Evolutionary conservation across 2,888 invertebrate genomes (phyloP).

Genomic region (Phlogophora meticulosa): DNA sequence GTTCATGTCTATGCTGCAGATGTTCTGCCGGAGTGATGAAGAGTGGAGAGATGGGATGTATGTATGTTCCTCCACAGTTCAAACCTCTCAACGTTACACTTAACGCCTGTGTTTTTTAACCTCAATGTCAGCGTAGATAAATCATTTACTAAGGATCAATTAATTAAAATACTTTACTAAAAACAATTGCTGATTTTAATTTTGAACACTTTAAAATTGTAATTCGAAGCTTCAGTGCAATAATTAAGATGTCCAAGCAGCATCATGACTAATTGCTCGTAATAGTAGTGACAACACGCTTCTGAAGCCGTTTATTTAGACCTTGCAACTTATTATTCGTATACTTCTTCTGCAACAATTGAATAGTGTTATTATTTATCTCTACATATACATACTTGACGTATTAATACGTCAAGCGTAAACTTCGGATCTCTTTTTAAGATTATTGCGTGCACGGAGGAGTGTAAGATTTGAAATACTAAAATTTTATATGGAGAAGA

Average conservation of each 20-base stretch:
- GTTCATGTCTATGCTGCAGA: too few species aligned
- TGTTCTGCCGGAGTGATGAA: too few species aligned
- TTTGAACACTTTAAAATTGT: background rate
- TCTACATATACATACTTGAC: too few species aligned
- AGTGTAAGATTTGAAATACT: too few species aligned
- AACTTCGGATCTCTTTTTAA: too few species aligned
- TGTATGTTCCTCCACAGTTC: too few species aligned
- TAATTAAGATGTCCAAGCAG: constrained; percentile 14
- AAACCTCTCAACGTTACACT: too few species aligned
- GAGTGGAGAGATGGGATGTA: too few species aligned
- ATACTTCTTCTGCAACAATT: background rate
- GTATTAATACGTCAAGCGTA: too few species aligned
- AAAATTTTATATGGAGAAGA: too few species aligned
- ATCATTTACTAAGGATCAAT: constrained; percentile 1
- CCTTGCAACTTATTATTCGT: background rate
- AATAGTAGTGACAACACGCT: background rate
- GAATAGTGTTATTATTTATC: background rate
- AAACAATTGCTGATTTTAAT: constrained; percentile 16
- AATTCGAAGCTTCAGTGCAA: constrained; percentile 12
- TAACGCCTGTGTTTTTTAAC: background rate
- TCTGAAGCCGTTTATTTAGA: background rate
- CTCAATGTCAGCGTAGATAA: constrained; percentile 19
- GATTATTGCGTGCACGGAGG: too few species aligned
- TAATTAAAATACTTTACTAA: constrained; percentile 5
- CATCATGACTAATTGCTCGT: constrained; percentile 2